Conservation (phyloP, 2,113 vertebrate genomes). For the Amblyornis subalaris region DNA sequence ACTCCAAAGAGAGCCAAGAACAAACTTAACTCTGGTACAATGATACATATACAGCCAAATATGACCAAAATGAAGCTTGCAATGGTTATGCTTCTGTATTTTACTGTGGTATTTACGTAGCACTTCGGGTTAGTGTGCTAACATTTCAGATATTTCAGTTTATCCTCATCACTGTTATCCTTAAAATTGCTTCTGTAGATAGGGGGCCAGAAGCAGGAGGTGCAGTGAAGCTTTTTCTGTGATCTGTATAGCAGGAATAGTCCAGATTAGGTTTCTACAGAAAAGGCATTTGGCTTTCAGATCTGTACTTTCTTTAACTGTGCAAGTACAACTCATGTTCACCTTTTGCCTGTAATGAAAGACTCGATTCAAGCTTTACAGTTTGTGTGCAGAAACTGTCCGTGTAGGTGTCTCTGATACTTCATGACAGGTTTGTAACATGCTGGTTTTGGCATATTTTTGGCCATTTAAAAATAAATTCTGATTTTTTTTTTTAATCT, state of each 20-base stretch:
- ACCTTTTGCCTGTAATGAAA: background rate
- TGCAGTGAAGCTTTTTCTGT: background rate
- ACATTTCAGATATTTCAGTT: constrained; percentile 36
- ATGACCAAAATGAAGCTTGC: constrained; percentile 12
- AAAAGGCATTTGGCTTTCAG: background rate
- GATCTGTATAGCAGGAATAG: background rate
- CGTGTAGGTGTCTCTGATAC: fast-evolving
- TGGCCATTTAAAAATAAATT: background rate
- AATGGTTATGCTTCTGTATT: background rate
- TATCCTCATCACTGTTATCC: background rate
- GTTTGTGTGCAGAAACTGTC: background rate
- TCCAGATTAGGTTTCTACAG: background rate
- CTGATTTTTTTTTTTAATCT: background rate
- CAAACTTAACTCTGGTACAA: background rate
- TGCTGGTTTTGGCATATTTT: background rate
- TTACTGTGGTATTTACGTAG: background rate
- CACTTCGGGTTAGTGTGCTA: background rate
- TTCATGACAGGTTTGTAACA: background rate
- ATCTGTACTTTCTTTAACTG: background rate
- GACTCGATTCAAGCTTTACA: background rate
- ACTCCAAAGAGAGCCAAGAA: background rate
- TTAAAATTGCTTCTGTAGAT: background rate
- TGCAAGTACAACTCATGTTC: background rate
- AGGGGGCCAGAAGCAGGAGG: constrained; percentile 6
- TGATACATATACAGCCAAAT: background rate